These are phyloP conservation scores for Zelostemma sp. DNA, from an alignment of 1,140 invertebrate genomes.

Conservation along the genomic window DNA sequence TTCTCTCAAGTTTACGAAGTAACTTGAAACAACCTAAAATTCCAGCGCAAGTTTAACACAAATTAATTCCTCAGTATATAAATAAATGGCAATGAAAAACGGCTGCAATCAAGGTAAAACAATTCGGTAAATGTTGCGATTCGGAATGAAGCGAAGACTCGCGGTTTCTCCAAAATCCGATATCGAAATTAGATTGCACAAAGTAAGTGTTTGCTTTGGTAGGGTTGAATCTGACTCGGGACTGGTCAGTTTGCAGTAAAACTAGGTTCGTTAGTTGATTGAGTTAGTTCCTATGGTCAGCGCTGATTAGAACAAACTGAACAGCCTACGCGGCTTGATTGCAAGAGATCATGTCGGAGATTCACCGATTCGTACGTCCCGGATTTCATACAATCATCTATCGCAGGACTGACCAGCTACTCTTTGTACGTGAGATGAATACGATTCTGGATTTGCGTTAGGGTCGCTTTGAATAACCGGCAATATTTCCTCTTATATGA, in stretches of 20 bases:
- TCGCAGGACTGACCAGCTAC: constrained; percentile 39
- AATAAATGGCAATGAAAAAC: too few relatives aligned
- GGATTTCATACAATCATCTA: constrained; percentile 48
- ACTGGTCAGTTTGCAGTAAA: constrained; percentile 55
- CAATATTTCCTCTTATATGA: constrained; percentile 53
- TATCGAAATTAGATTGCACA: constrained; percentile 42
- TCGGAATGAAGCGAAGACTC: neutral
- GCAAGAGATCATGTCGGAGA: constrained; percentile 53
- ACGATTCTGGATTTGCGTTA: constrained; percentile 29
- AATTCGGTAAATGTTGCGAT: neutral
- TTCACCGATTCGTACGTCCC: constrained; percentile 31
- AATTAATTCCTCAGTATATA: too few relatives aligned
- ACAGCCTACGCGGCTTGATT: constrained; percentile 66
- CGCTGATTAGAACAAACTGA: constrained; percentile 70
- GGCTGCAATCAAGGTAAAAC: neutral
- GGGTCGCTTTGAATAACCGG: constrained; percentile 57
- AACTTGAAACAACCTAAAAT: too few relatives aligned
- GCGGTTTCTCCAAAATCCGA: constrained; percentile 7
- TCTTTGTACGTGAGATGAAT: constrained; percentile 52
- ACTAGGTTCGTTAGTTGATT: constrained; percentile 67
- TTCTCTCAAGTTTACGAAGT: too few relatives aligned
- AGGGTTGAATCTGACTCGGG: constrained; percentile 32
- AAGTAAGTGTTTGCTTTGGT: constrained; percentile 58
- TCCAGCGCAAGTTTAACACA: too few relatives aligned
- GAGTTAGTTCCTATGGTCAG: constrained; percentile 66